Evolutionary conservation across 2,113 vertebrate genomes (phyloP), one percentile per base, ranked within the genome.

Genomic region (Rhodinocichla rosea): DNA sequence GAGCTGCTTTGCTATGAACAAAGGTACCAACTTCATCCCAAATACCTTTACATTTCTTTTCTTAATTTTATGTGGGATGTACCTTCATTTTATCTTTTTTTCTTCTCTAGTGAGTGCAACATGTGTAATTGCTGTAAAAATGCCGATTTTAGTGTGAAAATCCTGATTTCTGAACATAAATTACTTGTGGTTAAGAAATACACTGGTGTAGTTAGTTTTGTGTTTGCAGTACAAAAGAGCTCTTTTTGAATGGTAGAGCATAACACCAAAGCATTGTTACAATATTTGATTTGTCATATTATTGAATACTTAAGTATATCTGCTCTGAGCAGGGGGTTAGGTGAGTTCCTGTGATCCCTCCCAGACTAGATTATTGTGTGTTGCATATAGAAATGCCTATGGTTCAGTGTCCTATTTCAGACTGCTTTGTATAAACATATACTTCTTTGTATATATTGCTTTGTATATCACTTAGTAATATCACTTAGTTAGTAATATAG

Each of bases 11-110:
- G 62, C 86, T 92, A 53, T 83, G 86, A 70, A 32, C 27, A 10
- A 79, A 63, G 40, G 28, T 42, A 6, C 4, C 10, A 32, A 30
- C 23, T 75, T 86, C 0, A 0, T 45, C 47, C 20, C 50, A 74
- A 39, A 76, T 59, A 82, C 20, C 45, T 89, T 27, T 83, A 19
- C 1, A 7, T 91, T 83, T 11, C 12, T 87, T 75, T 74, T 65
- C 33, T 45, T 75, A 57, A 56, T 68, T 90, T 57, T 60, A 27
- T 42, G 22, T 57, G 33, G 30, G 15, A 39, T 70, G 37, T 33
- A 32, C 23, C 17, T 81, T 71, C 6, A 47, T 87, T 90, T 86
- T 37, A 19, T 59, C 12, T 37, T 64, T 79, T 79, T 65, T 69
- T 53, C 27, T 83, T 42, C 53, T 77, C n/a, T 70, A 55, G 11